phyloP scores from a whole-genome alignment of 2,888 invertebrate genomes.

The Erebia aethiops region DNA sequence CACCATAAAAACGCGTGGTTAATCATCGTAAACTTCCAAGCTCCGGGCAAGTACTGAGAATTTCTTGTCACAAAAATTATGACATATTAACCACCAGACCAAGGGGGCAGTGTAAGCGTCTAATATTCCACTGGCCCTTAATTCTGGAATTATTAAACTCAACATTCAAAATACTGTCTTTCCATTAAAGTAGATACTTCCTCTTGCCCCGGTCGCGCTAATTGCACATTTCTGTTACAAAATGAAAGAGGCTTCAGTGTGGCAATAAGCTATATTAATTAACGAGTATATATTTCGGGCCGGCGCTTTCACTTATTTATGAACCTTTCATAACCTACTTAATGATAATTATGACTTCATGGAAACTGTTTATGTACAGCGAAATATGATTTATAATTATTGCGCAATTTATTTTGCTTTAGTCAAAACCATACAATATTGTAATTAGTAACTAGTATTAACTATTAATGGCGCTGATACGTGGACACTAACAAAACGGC shows the following conservation, averaged over 20 bases:
- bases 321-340: slow-evolving; percentile 1
- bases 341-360: neutral
- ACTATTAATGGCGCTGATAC: no score
- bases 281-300: slow-evolving; percentile 11
- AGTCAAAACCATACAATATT: no score
- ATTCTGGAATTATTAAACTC: neutral
- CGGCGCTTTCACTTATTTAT: slow-evolving; percentile 3
- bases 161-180: slow-evolving; percentile 5
- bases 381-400: neutral
- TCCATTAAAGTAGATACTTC: neutral
- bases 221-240: slow-evolving; percentile 17
- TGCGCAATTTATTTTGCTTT: neutral
- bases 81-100: no score
- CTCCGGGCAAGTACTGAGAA: no score
- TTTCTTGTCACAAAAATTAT: no score
- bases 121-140: neutral
- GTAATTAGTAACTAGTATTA: no score
- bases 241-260: slow-evolving; percentile 3
- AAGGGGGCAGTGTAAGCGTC: no score
- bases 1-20: no score
- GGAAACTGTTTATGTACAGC: neutral
- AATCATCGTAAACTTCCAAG: no score
- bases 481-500: no score
- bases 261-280: slow-evolving; percentile 2
- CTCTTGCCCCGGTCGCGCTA: neutral